Evolutionary conservation across 2,888 invertebrate species (phyloP).

Genomic region (Criorhina ranunculi): DNA sequence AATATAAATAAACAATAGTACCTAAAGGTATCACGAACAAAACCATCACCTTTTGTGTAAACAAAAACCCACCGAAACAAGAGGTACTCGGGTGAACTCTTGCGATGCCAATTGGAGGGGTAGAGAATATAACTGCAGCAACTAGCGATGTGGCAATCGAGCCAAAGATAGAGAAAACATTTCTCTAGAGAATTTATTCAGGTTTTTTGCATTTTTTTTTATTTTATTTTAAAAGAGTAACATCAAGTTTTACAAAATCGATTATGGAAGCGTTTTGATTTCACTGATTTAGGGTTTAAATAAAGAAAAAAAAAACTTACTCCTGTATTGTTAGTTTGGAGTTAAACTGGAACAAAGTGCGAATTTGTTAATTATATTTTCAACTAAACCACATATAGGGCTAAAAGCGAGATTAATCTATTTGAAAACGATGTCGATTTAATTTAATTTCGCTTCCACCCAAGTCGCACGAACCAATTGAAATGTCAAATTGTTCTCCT

Average conservation of each 20-base stretch:
- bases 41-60: constrained; percentile 23
- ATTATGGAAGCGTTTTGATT: neutral
- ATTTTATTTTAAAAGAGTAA: neutral
- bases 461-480: constrained; percentile 14
- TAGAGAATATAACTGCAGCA: constrained; percentile 11
- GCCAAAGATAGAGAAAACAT: constrained; percentile 50
- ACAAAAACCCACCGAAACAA: constrained; percentile 29
- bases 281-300: neutral
- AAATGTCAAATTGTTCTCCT: constrained; percentile 15
- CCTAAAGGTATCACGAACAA: constrained; percentile 19
- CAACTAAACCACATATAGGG: constrained; percentile 1
- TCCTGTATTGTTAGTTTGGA: neutral
- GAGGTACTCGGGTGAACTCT: neutral
- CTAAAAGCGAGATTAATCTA: neutral
- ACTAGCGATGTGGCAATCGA: constrained; percentile 50
- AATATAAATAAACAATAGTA: constrained; percentile 49
- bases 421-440: constrained; percentile 9
- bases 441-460: neutral
- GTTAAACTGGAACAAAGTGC: neutral
- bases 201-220: constrained; percentile 14
- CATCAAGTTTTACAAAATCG: constrained; percentile 29
- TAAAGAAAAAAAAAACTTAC: constrained; percentile 40
- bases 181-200: constrained; percentile 29
- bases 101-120: neutral
- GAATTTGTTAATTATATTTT: neutral